These are phyloP conservation scores for Larimichthys crocea DNA, from an alignment of 2,113 vertebrate genomes.

Conservation along the genomic window DNA sequence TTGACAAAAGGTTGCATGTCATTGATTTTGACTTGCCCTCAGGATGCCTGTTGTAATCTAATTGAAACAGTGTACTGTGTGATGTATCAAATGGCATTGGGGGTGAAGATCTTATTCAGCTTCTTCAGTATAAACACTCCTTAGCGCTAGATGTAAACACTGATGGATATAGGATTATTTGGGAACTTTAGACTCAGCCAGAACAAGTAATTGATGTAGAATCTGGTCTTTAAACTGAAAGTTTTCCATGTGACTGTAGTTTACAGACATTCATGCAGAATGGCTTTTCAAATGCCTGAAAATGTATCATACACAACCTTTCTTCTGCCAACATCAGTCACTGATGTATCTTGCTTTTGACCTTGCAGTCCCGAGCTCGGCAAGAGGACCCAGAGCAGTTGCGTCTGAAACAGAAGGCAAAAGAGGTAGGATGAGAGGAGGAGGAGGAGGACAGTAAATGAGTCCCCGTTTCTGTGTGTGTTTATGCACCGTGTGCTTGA, in stretches of 20 bases:
- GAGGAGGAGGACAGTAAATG: background rate
- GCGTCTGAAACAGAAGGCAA: conserved; percentile 97
- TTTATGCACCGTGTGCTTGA: background rate
- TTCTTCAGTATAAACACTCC: background rate
- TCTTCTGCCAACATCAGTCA: background rate
- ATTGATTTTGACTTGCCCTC: conserved; percentile 14
- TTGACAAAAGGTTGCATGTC: background rate
- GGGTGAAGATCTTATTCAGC: background rate
- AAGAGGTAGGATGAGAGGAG: conserved; percentile 87
- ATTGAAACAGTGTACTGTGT: background rate
- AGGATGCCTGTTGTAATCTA: background rate
- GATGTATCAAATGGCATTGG: background rate
- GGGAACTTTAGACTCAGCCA: background rate
- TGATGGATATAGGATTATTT: background rate
- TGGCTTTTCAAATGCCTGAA: background rate
- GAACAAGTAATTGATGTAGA: background rate
- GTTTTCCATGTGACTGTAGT: background rate
- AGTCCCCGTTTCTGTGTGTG: background rate
- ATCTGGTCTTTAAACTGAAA: background rate
- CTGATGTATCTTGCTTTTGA: conserved; percentile 22
- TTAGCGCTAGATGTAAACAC: background rate
- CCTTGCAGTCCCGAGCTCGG: conserved; percentile 92
- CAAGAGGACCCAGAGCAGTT: conserved; percentile 99
- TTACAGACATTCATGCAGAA: background rate
- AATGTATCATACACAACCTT: background rate